Conservation (phyloP, 2,113 vertebrate species). For the Empidonax traillii region DNA sequence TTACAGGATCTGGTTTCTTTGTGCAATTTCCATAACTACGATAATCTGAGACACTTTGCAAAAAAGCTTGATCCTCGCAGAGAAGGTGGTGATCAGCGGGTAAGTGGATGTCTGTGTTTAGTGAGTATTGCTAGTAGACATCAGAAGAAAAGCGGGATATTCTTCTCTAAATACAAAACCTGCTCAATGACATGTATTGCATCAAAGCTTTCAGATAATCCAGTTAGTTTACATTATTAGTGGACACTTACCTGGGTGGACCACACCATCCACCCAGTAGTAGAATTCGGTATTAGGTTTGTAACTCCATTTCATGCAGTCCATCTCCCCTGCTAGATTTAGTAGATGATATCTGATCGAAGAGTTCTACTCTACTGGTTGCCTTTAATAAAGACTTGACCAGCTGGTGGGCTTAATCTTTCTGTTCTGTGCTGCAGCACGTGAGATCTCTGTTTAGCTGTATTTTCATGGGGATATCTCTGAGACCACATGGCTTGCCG, state of each 20-base stretch:
- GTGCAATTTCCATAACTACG: constrained; percentile 99
- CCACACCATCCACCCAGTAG: not conserved
- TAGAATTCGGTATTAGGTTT: not conserved
- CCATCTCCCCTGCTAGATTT: not conserved
- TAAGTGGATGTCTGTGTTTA: constrained; percentile 73
- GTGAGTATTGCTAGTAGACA: not conserved
- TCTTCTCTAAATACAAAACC: not conserved
- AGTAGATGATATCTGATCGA: not conserved
- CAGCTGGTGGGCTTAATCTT: not conserved
- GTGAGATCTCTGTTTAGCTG: not conserved
- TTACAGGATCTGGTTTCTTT: constrained; percentile 93
- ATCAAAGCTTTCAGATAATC: constrained; percentile 28
- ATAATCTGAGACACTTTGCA: constrained; percentile 97
- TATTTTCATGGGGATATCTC: not conserved
- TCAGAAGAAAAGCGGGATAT: accelerated
- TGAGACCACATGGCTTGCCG: not conserved
- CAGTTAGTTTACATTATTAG: not conserved
- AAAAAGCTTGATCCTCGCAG: constrained; percentile 98
- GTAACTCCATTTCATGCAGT: not conserved
- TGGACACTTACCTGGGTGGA: not conserved
- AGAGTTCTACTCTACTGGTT: not conserved
- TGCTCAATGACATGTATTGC: constrained; percentile 52
- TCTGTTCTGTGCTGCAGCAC: not conserved
- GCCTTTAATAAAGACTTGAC: not conserved
- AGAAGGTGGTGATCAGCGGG: constrained; percentile 97